Base-by-base conservation (phyloP, 2,113 vertebrate genomes). In the Microcebus griseorufus region DNA sequence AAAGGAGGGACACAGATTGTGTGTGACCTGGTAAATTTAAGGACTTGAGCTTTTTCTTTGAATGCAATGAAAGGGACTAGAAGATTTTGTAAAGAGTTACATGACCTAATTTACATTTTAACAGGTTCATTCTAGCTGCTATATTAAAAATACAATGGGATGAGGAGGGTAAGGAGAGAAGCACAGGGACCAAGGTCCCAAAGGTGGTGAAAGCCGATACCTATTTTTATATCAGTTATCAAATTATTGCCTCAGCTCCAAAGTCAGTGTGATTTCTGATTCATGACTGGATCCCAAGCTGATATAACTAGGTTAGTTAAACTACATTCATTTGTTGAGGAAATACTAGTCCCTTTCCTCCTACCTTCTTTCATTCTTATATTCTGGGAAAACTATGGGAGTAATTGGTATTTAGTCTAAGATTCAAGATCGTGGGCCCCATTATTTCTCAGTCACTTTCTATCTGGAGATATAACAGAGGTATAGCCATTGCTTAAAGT, bases 401-500 rank as follows among this genome's bases (percentile, higher is more conserved):
- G 32, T 73, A 62, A 69, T 0, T 86, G 65, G 25, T 69, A 4
- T 90, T 67, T 69, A 94, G n/a, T 32, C 64, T 25, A 79, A 67
- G 14, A 97, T 88, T 53, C n/a, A 84, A 45, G 32, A 86, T 73
- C 37, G 37, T 0, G 3, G 14, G 2, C 45, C 37, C 55, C 34
- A 62, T 79, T 58, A 23, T 79, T 67, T 42, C 48, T 86, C 23
- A 82, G 42, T 83, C 23, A 22, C 42, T 88, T 72, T 92, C n/a
- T 48, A 42, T 85, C 53, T 65, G 70, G 65, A 94, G 34, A 69
- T 62, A 65, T 11, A 90, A 72, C 22, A 37, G 25, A 94, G 73
- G 37, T 92, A 65, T 60, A 96, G 62, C 29, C 78, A 79, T 75
- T 93, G 22, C 67, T 97, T 95, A 80, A 94, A 86, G 13, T 65